phyloP scores from a whole-genome alignment of 2,888 invertebrate genomes.

The Monochamus alternatus region DNA sequence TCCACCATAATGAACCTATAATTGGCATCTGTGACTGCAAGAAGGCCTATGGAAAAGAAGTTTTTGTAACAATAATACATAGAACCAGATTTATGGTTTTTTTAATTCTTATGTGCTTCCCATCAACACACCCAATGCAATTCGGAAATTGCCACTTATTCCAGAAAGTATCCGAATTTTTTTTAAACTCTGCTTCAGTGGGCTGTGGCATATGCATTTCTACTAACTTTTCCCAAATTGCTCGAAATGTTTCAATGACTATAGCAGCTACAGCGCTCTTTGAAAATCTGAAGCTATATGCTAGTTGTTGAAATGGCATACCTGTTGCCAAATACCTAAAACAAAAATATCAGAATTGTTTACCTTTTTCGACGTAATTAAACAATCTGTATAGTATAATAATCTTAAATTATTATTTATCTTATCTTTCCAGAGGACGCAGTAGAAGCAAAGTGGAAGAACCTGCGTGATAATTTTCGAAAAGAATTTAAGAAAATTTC shows the following conservation, averaged over 20 bases:
- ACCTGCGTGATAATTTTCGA: too few species aligned
- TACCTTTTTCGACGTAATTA: neutral
- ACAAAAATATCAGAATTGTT: neutral
- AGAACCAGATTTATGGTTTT: slow-evolving; percentile 11
- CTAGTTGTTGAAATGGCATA: neutral
- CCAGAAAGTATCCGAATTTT: slow-evolving; percentile 21
- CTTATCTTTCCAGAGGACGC: too few species aligned
- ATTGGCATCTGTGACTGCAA: slow-evolving; percentile 16
- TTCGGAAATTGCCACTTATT: too few species aligned
- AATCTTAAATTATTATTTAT: too few species aligned
- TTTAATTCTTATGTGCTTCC: slow-evolving; percentile 15
- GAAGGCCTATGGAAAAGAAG: slow-evolving; percentile 8
- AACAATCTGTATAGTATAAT: too few species aligned
- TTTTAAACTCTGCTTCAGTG: neutral
- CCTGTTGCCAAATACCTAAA: too few species aligned
- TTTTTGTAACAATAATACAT: slow-evolving; percentile 19
- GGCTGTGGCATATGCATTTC: slow-evolving; percentile 27
- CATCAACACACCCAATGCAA: slow-evolving; percentile 19
- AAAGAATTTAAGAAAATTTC: slow-evolving; percentile 13
- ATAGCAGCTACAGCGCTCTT: slow-evolving; percentile 21
- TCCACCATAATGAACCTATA: slow-evolving; percentile 24
- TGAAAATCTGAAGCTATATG: neutral
- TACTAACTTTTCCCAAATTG: slow-evolving; percentile 43
- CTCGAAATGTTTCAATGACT: slow-evolving; percentile 2
- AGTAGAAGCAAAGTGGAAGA: slow-evolving; percentile 19